Evolutionary conservation across 2,888 invertebrate species (phyloP).

Genomic region (Drosophila macrospina): DNA sequence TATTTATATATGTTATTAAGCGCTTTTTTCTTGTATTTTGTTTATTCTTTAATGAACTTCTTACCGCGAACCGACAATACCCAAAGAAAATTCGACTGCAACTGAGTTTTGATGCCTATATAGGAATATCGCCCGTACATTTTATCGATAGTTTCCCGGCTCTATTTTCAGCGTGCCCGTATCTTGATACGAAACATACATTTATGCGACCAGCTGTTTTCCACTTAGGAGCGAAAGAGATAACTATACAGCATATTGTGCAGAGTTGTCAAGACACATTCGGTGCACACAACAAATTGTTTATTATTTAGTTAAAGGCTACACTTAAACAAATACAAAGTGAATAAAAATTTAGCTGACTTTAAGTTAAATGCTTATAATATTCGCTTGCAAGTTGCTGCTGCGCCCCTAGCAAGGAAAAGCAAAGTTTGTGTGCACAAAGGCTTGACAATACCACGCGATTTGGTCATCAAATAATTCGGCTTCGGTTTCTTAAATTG

Average conservation of each 20-base stretch:
- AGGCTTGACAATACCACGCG: constrained; percentile 26
- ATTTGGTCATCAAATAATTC: constrained; percentile 28
- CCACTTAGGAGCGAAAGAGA: constrained; percentile 26
- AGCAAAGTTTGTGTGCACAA: background rate
- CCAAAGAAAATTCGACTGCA: constrained; percentile 49
- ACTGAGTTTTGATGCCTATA: constrained; percentile 4
- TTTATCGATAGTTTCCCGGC: constrained; percentile 35
- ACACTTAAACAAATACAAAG: constrained; percentile 29
- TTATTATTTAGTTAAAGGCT: constrained; percentile 50
- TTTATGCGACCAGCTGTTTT: constrained; percentile 45
- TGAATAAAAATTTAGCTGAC: background rate
- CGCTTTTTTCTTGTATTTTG: constrained; percentile 22
- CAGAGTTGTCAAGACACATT: constrained; percentile 46
- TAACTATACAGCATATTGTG: constrained; percentile 10
- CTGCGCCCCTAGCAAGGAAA: background rate
- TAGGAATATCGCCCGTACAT: too few species aligned
- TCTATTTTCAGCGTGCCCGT: constrained; percentile 16
- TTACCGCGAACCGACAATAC: constrained; percentile 33
- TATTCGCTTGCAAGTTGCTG: background rate
- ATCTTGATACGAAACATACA: background rate
- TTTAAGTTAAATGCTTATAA: background rate
- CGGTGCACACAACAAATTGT: constrained; percentile 50
- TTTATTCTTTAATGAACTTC: constrained; percentile 11
- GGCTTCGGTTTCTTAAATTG: constrained; percentile 24
- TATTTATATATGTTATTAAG: constrained; percentile 5